phyloP scores from a whole-genome alignment of 2,113 vertebrate species.

The Amphilophus citrinellus region DNA sequence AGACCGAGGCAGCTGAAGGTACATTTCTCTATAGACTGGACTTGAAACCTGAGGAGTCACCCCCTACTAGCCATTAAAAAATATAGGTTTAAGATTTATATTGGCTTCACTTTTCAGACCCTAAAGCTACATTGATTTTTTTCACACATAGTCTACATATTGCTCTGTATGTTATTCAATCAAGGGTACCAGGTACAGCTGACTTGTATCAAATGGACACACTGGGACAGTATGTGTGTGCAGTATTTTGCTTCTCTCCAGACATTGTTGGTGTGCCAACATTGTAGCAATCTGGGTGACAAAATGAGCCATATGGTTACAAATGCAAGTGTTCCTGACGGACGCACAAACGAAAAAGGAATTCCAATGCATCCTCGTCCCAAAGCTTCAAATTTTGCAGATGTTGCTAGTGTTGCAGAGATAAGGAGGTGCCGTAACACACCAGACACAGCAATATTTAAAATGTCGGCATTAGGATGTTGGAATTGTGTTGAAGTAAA shows the following conservation, averaged over 20 bases:
- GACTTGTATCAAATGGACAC: too few relatives aligned
- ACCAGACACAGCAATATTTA: background rate
- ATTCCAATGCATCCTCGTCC: background rate
- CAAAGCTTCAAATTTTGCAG: background rate
- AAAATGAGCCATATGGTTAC: too few relatives aligned
- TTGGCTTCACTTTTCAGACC: background rate
- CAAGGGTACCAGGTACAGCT: too few relatives aligned
- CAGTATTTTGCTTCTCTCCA: background rate
- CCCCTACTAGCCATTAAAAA: background rate
- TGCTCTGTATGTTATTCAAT: background rate
- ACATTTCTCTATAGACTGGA: background rate
- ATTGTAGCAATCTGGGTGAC: too few relatives aligned
- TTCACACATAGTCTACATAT: background rate
- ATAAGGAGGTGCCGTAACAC: background rate
- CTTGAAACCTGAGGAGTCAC: background rate
- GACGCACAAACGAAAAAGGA: background rate
- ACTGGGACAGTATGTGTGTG: background rate
- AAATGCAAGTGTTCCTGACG: background rate
- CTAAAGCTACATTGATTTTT: too few relatives aligned
- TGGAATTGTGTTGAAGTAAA: background rate
- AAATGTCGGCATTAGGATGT: background rate
- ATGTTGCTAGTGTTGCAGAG: background rate
- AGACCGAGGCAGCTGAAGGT: background rate
- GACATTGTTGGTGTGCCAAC: background rate
- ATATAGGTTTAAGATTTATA: background rate